Percentiles rank a stretch among this genome's conserved stretches.
Evolutionary conservation across 2,113 vertebrate genomes (phyloP).

Genomic region (Lepisosteus oculatus): DNA sequence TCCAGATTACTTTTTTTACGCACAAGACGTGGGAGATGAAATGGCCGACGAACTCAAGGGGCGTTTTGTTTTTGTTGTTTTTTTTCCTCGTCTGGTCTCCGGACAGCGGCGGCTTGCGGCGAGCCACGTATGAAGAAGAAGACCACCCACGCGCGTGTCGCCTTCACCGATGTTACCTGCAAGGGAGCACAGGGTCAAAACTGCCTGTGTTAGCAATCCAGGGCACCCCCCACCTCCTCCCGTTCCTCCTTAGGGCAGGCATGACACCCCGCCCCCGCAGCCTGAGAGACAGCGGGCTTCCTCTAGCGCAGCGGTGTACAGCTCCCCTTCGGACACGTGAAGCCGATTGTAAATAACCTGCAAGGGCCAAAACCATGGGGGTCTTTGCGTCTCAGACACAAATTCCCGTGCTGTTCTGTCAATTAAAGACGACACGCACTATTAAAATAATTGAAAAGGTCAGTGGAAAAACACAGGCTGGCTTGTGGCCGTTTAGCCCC

Average conservation of each 20-base stretch:
- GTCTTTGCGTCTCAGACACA: slow-evolving; percentile 46
- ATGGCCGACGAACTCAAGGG: slow-evolving; percentile 47
- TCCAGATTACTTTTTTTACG: slow-evolving; percentile 35
- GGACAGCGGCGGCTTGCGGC: slow-evolving; percentile 31
- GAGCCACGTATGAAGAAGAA: slow-evolving; percentile 62
- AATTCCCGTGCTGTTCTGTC: too few species aligned
- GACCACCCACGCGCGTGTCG: slow-evolving; percentile 39
- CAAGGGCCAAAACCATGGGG: slow-evolving; percentile 59
- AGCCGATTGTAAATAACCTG: slow-evolving; percentile 70
- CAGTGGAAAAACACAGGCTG: too few species aligned
- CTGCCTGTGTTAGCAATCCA: slow-evolving; percentile 21
- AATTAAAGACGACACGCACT: too few species aligned
- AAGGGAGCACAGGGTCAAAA: slow-evolving; percentile 33
- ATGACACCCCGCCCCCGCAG: slow-evolving; percentile 46
- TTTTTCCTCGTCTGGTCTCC: slow-evolving; percentile 35
- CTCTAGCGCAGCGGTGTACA: slow-evolving; percentile 51
- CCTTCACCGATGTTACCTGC: slow-evolving; percentile 61
- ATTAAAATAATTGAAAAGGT: too few species aligned
- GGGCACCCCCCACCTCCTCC: slow-evolving; percentile 31
- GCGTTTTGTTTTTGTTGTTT: slow-evolving; percentile 39
- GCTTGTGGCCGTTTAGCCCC: too few species aligned
- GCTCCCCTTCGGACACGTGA: slow-evolving; percentile 58
- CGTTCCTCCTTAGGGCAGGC: slow-evolving; percentile 20
- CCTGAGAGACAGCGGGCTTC: not conserved
- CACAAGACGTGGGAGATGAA: slow-evolving; percentile 43